Evolutionary conservation across 2,797 vertebrate species (phyloP).

Genomic region (Alauda arvensis): DNA sequence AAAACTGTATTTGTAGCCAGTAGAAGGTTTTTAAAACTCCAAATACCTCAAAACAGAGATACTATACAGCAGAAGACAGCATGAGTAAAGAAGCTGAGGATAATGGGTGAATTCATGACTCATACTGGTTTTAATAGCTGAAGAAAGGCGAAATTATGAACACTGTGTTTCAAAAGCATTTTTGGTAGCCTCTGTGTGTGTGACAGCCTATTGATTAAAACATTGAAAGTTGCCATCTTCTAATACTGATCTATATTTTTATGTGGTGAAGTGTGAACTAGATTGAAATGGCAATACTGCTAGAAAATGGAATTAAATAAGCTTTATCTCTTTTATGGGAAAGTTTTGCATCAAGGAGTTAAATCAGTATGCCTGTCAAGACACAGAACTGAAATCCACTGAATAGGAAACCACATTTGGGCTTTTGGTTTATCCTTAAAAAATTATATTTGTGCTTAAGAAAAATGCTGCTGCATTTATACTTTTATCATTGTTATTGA

Average conservation of each 20-base stretch:
- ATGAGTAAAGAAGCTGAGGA: not conserved
- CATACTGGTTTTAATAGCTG: not conserved
- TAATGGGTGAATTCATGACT: slow-evolving; percentile 1
- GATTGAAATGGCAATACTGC: not conserved
- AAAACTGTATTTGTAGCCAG: not conserved
- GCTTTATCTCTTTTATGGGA: not conserved
- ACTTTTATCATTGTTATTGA: not conserved
- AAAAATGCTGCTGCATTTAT: not conserved
- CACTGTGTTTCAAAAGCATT: not conserved
- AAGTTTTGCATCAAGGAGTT: not conserved
- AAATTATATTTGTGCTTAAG: not conserved
- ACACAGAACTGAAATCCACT: not conserved
- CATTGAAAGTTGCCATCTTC: not conserved
- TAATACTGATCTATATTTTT: not conserved
- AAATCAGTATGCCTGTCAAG: not conserved
- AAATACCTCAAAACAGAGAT: not conserved
- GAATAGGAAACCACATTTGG: not conserved
- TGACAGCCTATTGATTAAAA: slow-evolving; percentile 14
- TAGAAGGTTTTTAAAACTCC: not conserved
- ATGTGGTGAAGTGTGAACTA: not conserved
- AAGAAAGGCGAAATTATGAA: slow-evolving; percentile 12
- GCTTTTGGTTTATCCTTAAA: not conserved
- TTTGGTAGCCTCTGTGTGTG: not conserved
- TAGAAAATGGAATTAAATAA: not conserved
- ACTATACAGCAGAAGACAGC: not conserved